Conservation (phyloP, 1,140 invertebrate genomes). For the Episyrphus balteatus region DNA sequence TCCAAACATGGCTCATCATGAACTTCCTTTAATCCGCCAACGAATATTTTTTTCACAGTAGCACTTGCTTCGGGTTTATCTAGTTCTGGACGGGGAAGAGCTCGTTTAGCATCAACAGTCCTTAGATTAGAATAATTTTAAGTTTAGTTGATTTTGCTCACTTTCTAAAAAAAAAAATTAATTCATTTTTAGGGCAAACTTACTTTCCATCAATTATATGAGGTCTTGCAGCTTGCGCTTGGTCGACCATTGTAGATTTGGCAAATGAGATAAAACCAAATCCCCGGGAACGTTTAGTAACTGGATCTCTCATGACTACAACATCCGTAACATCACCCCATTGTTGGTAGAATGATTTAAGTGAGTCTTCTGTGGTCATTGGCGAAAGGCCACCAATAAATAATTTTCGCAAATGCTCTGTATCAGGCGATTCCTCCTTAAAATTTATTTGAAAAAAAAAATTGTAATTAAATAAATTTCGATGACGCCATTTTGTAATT, state of each 20-base stretch:
- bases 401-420: constrained; percentile 81
- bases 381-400: constrained; percentile 94
- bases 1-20: constrained; percentile 74
- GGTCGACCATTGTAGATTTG: constrained; percentile 79
- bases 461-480: too few species aligned
- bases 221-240: constrained; percentile 72
- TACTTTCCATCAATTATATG: constrained; percentile 46
- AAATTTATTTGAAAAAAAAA: too few species aligned
- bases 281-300: constrained; percentile 78
- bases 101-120: constrained; percentile 92
- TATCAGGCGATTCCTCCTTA: too few species aligned
- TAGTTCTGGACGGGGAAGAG: constrained; percentile 86
- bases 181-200: constrained; percentile 1
- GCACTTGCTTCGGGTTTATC: constrained; percentile 76
- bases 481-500: too few species aligned
- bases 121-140: constrained; percentile 37
- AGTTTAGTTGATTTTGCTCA: neutral
- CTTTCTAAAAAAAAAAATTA: neutral
- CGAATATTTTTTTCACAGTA: constrained; percentile 89
- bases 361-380: constrained; percentile 79
- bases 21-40: constrained; percentile 82
- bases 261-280: constrained; percentile 95
- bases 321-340: constrained; percentile 94
- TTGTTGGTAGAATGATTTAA: constrained; percentile 87
- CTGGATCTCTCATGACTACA: constrained; percentile 95